Percentiles rank a stretch among this genome's conserved stretches.
Evolutionary conservation across 2,797 vertebrate genomes (phyloP).

Genomic region (Catamblyrhynchus diadema): DNA sequence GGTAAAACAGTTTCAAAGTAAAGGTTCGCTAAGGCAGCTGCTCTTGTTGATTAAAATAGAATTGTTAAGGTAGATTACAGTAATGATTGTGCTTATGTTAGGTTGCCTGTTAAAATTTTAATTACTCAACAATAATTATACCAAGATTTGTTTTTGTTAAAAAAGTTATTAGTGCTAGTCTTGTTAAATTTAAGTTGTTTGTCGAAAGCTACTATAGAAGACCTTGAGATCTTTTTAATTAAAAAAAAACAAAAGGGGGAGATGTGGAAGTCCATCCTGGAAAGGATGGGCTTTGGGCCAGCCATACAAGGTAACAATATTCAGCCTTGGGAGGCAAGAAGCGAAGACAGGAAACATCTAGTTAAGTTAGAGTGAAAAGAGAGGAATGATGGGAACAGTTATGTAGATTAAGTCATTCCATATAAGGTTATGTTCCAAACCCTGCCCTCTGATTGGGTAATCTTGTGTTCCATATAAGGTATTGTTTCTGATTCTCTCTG

Average conservation of each 20-base stretch:
- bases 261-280: neutral
- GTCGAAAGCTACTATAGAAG: neutral
- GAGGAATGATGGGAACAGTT: neutral
- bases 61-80: neutral
- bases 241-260: neutral
- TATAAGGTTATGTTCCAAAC: neutral
- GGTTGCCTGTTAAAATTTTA: neutral
- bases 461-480: neutral
- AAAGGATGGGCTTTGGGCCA: accelerated
- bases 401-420: neutral
- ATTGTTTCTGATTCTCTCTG: neutral
- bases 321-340: neutral
- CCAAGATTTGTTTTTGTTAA: neutral
- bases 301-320: neutral
- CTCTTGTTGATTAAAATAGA: neutral
- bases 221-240: neutral
- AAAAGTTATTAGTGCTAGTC: neutral
- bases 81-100: neutral
- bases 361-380: neutral
- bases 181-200: neutral
- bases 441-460: neutral
- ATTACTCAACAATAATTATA: neutral
- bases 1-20: neutral
- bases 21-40: neutral
- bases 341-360: neutral